A percentile compares a stretch with the other conserved stretches of the same genome.
These are phyloP conservation scores for Spicauda simplicius DNA, from an alignment of 2,888 invertebrate species.

Conservation along the genomic window DNA sequence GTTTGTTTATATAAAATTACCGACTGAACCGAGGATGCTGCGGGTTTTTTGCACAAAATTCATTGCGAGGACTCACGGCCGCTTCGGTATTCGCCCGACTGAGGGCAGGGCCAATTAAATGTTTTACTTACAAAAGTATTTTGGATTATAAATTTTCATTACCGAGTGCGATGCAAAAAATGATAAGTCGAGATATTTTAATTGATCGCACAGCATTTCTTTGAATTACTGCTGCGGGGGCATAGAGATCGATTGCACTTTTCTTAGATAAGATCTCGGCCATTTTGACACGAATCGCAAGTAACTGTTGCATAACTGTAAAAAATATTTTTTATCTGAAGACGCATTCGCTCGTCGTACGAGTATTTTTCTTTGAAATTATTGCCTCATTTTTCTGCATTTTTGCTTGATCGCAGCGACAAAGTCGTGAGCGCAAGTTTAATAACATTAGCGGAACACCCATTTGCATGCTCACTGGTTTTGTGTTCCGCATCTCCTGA, in stretches of 20 bases:
- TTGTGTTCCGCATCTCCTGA: slow-evolving; percentile 43
- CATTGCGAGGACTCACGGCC: slow-evolving; percentile 42
- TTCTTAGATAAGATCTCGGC: slow-evolving; percentile 24
- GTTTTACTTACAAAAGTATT: slow-evolving; percentile 39
- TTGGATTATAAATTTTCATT: slow-evolving; percentile 29
- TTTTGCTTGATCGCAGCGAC: slow-evolving; percentile 25
- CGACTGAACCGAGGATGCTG: slow-evolving; percentile 37
- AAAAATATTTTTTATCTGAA: slow-evolving; percentile 15
- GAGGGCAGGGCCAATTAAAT: slow-evolving; percentile 41
- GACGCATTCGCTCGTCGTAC: slow-evolving; percentile 4
- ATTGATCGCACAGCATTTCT: slow-evolving; percentile 24
- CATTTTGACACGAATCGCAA: slow-evolving; percentile 13
- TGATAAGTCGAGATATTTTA: slow-evolving; percentile 30
- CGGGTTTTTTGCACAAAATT: slow-evolving; percentile 45
- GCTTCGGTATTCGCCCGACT: slow-evolving; percentile 38
- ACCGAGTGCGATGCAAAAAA: slow-evolving; percentile 17
- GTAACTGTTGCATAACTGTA: slow-evolving; percentile 27
- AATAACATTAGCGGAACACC: slow-evolving; percentile 50
- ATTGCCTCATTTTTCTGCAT: slow-evolving; percentile 27
- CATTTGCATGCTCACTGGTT: slow-evolving; percentile 55
- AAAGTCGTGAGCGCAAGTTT: slow-evolving; percentile 46
- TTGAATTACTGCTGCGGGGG: slow-evolving; percentile 18
- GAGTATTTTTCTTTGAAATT: slow-evolving; percentile 11
- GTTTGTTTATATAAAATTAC: slow-evolving; percentile 39
- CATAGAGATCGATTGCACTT: slow-evolving; percentile 26